phyloP scores from a whole-genome alignment of 1,140 invertebrate species.

The Heliconius eleuchia region DNA sequence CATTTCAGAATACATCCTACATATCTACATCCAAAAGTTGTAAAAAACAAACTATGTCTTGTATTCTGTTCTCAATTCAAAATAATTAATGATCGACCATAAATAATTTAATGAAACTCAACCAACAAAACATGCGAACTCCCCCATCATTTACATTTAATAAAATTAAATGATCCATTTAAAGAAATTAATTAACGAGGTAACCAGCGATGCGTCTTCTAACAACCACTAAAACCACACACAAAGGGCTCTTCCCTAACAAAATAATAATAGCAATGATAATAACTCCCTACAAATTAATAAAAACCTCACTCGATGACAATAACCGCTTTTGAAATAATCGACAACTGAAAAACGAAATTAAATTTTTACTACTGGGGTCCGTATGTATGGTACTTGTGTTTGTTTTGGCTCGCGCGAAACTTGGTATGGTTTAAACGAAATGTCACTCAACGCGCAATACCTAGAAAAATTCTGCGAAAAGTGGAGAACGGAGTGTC shows the following conservation, averaged over 20 bases:
- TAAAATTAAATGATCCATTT: conserved; percentile 81
- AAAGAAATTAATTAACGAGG: conserved; percentile 79
- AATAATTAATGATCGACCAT: conserved; percentile 45
- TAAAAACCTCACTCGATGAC: conserved; percentile 77
- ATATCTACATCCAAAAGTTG: too few species aligned
- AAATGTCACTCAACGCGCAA: background rate
- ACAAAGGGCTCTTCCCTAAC: conserved; percentile 51
- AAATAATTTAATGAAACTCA: conserved; percentile 53
- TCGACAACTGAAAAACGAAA: conserved; percentile 63
- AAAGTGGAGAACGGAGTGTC: too few species aligned
- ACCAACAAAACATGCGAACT: conserved; percentile 49
- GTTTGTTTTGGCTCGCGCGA: background rate
- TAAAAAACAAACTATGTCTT: too few species aligned
- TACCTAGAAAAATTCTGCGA: too few species aligned
- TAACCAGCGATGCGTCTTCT: conserved; percentile 73
- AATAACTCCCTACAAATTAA: conserved; percentile 74
- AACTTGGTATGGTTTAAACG: background rate
- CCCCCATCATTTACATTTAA: conserved; percentile 78
- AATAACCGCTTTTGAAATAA: conserved; percentile 75
- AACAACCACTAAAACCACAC: conserved; percentile 54
- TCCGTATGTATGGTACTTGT: conserved; percentile 20
- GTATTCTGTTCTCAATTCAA: background rate
- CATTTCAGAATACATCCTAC: too few species aligned
- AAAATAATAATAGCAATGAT: conserved; percentile 68
- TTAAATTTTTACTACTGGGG: conserved; percentile 57